These are phyloP conservation scores for Drosophila diplacantha DNA, from an alignment of 2,888 invertebrate genomes.

Conservation along the genomic window DNA sequence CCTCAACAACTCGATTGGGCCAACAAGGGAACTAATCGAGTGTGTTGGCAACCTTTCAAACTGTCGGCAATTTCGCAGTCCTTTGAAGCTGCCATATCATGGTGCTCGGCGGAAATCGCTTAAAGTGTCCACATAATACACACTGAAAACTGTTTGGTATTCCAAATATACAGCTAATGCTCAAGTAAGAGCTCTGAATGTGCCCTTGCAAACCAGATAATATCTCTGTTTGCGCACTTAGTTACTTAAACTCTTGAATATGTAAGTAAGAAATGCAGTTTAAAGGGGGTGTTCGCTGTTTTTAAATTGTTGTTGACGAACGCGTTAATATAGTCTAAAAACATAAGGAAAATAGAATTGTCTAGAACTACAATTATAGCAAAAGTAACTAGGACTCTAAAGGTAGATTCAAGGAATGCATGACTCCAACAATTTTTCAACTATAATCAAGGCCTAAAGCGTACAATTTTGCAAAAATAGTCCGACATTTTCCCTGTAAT, in stretches of 20 bases:
- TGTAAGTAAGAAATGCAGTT: not conserved
- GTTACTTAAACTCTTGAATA: not conserved
- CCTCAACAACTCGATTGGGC: constrained; percentile 26
- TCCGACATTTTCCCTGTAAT: not conserved
- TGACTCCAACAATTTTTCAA: not conserved
- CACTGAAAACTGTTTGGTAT: not conserved
- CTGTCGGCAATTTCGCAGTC: constrained; percentile 26
- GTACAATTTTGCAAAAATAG: not conserved
- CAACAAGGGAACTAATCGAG: constrained; percentile 46
- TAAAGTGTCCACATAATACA: constrained; percentile 22
- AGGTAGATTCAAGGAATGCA: not conserved
- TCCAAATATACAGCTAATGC: not conserved
- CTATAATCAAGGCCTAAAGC: not conserved
- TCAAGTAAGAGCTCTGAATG: not conserved
- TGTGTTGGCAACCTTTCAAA: constrained; percentile 33
- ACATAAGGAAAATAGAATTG: not conserved
- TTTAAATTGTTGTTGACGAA: not conserved
- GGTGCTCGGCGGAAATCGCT: constrained; percentile 9
- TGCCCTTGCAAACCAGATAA: too few relatives aligned
- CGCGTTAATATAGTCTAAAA: not conserved
- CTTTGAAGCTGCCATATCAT: constrained; percentile 23
- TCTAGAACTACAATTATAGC: not conserved
- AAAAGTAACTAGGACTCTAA: not conserved
- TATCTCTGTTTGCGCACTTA: not conserved
- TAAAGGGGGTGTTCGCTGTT: not conserved